phyloP scores from a whole-genome alignment of 2,113 vertebrate species.

The Marmota flaviventris region DNA sequence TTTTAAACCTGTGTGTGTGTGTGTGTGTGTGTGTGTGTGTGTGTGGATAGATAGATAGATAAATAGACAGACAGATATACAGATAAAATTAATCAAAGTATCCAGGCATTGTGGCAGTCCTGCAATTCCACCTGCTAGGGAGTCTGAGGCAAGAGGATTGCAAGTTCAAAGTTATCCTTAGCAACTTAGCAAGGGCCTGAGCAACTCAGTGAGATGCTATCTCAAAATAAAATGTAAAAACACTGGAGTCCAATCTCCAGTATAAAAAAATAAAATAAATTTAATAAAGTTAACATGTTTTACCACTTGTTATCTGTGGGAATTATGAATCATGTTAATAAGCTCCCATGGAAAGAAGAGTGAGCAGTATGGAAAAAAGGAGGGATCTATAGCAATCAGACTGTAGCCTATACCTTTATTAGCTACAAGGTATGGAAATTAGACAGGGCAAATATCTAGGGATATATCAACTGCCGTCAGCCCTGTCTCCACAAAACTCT shows the following conservation, averaged over 20 bases:
- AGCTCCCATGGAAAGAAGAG: constrained; percentile 73
- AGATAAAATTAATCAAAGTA: background rate
- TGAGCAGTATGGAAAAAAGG: constrained; percentile 23
- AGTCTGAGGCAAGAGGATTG: no score
- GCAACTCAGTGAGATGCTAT: no score
- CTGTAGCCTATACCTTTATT: constrained; percentile 58
- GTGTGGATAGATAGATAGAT: no score
- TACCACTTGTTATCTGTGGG: constrained; percentile 27
- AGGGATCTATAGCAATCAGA: constrained; percentile 55
- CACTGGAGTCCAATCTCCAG: no score
- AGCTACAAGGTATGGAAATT: constrained; percentile 78
- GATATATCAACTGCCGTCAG: constrained; percentile 52
- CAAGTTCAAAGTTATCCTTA: no score
- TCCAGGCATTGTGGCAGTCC: no score
- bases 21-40: background rate
- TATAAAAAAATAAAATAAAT: no score
- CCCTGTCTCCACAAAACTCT: background rate
- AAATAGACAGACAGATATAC: no score
- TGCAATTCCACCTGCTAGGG: no score
- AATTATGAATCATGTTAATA: constrained; percentile 32
- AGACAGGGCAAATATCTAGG: constrained; percentile 55
- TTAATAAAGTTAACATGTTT: background rate
- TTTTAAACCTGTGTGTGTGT: background rate
- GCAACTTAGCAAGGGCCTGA: no score
- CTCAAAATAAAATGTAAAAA: no score